A percentile compares a stretch with the other conserved stretches of the same genome.
Evolutionary conservation across 1,140 invertebrate species (phyloP).

Genomic region (Aphis gossypii): DNA sequence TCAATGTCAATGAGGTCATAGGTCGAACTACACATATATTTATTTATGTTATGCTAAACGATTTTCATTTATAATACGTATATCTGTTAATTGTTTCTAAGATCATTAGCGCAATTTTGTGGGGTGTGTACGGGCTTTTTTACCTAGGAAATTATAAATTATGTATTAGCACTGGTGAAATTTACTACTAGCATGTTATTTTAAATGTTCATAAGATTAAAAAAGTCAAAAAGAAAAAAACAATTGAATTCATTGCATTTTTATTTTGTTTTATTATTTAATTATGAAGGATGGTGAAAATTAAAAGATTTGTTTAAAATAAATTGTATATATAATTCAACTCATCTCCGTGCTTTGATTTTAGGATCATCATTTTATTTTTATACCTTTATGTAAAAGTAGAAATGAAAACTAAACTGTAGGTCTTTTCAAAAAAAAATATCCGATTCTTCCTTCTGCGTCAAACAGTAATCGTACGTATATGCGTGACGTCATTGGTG

Average conservation of each 20-base stretch:
- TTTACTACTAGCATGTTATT: background rate
- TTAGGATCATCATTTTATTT: background rate
- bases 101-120: background rate
- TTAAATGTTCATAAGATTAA: background rate
- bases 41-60: background rate
- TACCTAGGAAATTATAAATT: background rate
- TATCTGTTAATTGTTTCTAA: background rate
- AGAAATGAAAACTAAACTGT: too few relatives aligned
- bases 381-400: background rate
- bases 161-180: background rate
- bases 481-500: too few relatives aligned
- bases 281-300: background rate
- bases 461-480: too few relatives aligned
- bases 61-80: background rate
- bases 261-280: background rate
- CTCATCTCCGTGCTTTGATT: background rate
- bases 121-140: background rate
- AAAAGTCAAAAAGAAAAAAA: background rate
- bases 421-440: too few relatives aligned
- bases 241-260: background rate
- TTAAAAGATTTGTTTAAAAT: background rate
- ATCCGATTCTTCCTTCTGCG: too few relatives aligned
- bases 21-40: background rate
- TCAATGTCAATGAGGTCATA: conserved; percentile 21
- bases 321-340: background rate